Percentiles rank a stretch among this genome's conserved stretches.
phyloP scores from a whole-genome alignment of 2,113 vertebrate genomes.

The Notarius quadriscutis region DNA sequence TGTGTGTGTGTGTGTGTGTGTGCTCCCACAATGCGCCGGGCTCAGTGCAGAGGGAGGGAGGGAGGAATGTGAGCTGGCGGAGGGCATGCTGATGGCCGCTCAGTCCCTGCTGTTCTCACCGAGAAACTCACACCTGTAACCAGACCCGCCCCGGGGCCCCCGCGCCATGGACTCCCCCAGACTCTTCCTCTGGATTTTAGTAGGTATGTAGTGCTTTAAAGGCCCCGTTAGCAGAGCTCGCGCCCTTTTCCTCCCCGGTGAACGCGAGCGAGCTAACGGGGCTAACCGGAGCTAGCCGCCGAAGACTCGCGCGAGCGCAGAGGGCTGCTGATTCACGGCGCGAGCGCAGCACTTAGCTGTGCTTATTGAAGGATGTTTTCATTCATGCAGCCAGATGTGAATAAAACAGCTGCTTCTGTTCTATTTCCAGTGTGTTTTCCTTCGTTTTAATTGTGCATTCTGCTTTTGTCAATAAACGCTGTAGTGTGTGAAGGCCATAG shows the following conservation, averaged over 20 bases:
- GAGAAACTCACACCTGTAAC: conserved; percentile 48
- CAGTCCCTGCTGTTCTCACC: conserved; percentile 51
- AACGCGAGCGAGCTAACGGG: conserved; percentile 51
- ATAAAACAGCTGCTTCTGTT: background rate
- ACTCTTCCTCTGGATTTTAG: conserved; percentile 62
- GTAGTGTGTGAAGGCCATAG: conserved; percentile 59
- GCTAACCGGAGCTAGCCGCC: background rate
- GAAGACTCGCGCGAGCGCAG: background rate
- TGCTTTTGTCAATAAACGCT: conserved; percentile 31
- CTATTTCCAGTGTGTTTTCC: background rate
- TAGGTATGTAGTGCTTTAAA: conserved; percentile 69
- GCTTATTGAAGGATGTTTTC: background rate
- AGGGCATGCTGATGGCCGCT: conserved; percentile 67
- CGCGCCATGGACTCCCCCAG: conserved; percentile 64
- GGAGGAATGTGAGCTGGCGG: conserved; percentile 60
- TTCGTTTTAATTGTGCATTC: conserved; percentile 8
- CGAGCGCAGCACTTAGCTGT: background rate
- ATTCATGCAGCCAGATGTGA: background rate
- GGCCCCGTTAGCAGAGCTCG: background rate
- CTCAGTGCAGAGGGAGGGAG: conserved; percentile 65
- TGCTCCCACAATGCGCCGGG: conserved; percentile 58
- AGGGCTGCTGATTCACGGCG: background rate
- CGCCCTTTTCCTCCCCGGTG: conserved; percentile 5
- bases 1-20: conserved; percentile 58
- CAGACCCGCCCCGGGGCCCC: conserved; percentile 45